phyloP scores from a whole-genome alignment of 2,113 vertebrate species.

The Passer montanus region DNA sequence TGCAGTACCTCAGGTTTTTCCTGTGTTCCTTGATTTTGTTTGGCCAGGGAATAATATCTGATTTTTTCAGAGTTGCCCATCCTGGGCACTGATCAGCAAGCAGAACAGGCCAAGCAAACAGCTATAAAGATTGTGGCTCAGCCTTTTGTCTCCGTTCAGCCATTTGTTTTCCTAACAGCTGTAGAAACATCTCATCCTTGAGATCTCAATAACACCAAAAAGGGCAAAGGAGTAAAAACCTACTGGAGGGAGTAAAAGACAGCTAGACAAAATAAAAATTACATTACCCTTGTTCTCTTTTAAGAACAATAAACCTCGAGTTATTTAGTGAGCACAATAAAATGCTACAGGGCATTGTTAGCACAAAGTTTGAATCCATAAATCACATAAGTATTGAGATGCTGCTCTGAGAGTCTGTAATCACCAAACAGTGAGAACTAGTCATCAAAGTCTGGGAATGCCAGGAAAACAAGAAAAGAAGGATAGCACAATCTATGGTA shows the following conservation, averaged over 20 bases:
- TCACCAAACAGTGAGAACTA: background rate
- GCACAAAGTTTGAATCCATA: background rate
- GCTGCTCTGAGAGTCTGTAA: background rate
- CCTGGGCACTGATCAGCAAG: background rate
- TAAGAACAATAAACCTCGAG: background rate
- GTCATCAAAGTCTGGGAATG: background rate
- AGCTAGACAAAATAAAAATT: background rate
- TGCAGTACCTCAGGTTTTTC: background rate
- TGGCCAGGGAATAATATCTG: background rate
- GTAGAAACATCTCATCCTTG: background rate
- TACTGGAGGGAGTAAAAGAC: background rate
- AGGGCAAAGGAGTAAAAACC: background rate
- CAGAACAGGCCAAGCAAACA: background rate
- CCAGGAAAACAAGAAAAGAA: background rate
- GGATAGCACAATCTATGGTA: background rate
- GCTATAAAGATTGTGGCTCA: background rate
- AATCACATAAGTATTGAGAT: background rate
- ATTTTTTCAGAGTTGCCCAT: background rate
- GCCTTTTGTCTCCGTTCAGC: background rate
- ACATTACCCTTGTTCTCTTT: background rate
- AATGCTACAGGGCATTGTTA: background rate
- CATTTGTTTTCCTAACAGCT: background rate
- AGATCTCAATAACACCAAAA: background rate
- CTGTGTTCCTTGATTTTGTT: background rate
- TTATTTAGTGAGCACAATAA: constrained; percentile 16